phyloP scores from a whole-genome alignment of 2,797 vertebrate species.

The Brachymystax lenok region DNA sequence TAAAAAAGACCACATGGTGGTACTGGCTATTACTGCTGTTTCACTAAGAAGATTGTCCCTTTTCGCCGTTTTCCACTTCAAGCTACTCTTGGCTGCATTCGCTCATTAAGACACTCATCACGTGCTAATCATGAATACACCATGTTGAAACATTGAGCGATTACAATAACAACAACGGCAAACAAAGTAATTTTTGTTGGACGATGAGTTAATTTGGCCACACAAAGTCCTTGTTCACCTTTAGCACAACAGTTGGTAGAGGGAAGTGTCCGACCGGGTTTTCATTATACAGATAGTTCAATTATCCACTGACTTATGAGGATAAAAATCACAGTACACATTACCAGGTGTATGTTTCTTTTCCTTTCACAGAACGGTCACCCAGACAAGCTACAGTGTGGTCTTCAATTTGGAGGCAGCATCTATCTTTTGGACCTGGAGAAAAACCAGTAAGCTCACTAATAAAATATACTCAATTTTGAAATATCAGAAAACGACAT shows the following conservation, averaged over 20 bases:
- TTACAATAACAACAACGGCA: background rate
- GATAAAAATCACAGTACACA: background rate
- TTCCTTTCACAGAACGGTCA: conserved; percentile 68
- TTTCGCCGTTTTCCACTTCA: background rate
- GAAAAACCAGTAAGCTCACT: conserved; percentile 82
- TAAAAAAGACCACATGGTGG: background rate
- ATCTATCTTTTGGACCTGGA: conserved; percentile 81
- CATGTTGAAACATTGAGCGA: background rate
- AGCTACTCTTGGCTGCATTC: background rate
- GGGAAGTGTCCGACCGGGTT: too few species aligned
- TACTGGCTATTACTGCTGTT: background rate
- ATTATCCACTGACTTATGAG: background rate
- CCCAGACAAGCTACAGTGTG: conserved; percentile 70
- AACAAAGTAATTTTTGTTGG: background rate
- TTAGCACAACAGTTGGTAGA: background rate
- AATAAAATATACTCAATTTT: background rate
- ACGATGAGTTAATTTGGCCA: background rate
- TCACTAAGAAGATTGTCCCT: background rate
- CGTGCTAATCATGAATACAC: background rate
- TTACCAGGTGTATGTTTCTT: background rate
- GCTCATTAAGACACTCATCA: background rate
- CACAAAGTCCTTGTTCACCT: background rate
- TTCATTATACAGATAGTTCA: background rate
- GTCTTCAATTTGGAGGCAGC: conserved; percentile 75
- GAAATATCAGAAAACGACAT: background rate